These are phyloP conservation scores for Babyrousa celebensis DNA, from an alignment of 2,797 vertebrate species.

Conservation along the genomic window DNA sequence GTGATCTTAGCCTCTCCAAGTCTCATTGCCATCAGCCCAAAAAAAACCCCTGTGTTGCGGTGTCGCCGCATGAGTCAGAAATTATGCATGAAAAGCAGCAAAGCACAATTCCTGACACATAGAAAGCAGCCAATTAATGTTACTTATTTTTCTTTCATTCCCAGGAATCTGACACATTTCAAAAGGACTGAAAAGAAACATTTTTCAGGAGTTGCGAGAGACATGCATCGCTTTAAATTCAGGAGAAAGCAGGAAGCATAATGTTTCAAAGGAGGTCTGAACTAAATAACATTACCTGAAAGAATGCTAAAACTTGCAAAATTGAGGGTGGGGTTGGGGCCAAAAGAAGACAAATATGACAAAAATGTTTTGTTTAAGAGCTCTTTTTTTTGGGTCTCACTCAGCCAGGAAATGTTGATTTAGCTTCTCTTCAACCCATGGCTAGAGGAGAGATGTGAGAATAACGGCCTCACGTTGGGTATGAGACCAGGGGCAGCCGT, in stretches of 20 bases:
- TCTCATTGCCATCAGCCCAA: not conserved
- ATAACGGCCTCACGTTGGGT: not conserved
- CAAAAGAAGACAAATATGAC: slow-evolving; percentile 70
- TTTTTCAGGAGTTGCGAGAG: slow-evolving; percentile 42
- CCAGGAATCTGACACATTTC: slow-evolving; percentile 75
- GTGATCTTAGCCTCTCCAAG: not conserved
- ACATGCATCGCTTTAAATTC: slow-evolving; percentile 30
- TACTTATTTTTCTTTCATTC: slow-evolving; percentile 41
- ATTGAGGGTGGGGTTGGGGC: not conserved
- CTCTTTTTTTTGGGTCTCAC: slow-evolving; percentile 23
- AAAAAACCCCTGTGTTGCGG: rapidly evolving
- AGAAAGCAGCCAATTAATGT: not conserved
- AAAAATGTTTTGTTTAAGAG: slow-evolving; percentile 79
- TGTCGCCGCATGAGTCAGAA: not conserved
- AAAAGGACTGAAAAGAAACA: slow-evolving; percentile 69
- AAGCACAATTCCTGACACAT: not conserved
- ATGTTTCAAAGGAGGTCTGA: slow-evolving; percentile 53
- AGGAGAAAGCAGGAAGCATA: slow-evolving; percentile 38
- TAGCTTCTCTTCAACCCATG: slow-evolving; percentile 31
- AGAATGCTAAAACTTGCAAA: slow-evolving; percentile 48
- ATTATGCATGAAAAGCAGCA: not conserved
- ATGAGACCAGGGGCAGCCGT: rapidly evolving
- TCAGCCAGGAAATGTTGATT: slow-evolving; percentile 73
- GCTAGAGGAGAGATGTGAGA: not conserved
- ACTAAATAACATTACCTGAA: slow-evolving; percentile 31